Percentiles rank a stretch among this genome's conserved stretches.
phyloP scores from a whole-genome alignment of 2,888 invertebrate species.

The Psylliodes chrysocephalus region DNA sequence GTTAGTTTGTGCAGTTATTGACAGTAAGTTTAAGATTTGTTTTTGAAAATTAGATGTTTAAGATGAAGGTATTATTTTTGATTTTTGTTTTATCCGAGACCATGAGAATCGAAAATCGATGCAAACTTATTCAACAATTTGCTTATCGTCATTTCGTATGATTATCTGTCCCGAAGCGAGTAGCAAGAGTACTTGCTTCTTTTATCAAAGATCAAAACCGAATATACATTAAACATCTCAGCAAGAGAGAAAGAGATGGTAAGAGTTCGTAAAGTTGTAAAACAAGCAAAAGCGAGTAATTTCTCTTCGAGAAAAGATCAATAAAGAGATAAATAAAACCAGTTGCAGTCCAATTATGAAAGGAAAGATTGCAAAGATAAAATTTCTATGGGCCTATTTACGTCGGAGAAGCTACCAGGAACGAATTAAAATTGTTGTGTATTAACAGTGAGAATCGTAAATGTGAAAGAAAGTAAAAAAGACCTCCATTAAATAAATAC shows the following conservation, averaged over 20 bases:
- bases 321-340: slow-evolving; percentile 43
- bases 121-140: too few species aligned
- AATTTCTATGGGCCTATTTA: slow-evolving; percentile 39
- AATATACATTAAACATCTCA: neutral
- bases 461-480: neutral
- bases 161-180: too few species aligned
- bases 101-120: too few species aligned
- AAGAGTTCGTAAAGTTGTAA: neutral
- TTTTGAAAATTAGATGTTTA: too few species aligned
- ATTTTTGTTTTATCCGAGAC: too few species aligned
- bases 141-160: too few species aligned
- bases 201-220: neutral
- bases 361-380: slow-evolving; percentile 39
- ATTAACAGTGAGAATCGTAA: neutral
- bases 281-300: slow-evolving; percentile 5
- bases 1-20: too few species aligned
- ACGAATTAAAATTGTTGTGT: slow-evolving; percentile 35
- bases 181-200: too few species aligned
- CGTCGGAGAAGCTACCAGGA: slow-evolving; percentile 33
- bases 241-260: too few species aligned
- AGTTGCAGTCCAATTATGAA: slow-evolving; percentile 42
- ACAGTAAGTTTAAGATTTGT: too few species aligned
- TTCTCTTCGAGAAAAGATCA: slow-evolving; percentile 38
- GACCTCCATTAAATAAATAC: neutral
- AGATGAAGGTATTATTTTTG: too few species aligned